These are phyloP conservation scores for Barnardius zonarius DNA, from an alignment of 2,113 vertebrate species.

Conservation along the genomic window DNA sequence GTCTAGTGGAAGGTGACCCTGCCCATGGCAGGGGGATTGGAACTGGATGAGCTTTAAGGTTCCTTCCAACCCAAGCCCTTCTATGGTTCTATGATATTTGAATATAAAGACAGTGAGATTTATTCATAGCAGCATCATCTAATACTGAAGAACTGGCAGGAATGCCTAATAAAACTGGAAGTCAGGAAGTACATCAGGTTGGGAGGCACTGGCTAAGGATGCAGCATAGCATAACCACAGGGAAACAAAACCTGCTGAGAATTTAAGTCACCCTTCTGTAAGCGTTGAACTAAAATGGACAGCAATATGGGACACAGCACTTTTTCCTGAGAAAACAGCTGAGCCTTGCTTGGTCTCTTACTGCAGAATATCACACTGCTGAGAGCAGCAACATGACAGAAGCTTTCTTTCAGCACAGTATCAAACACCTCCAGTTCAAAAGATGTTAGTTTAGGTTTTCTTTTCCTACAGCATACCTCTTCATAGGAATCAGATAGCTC, in stretches of 20 bases:
- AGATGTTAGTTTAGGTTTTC: background rate
- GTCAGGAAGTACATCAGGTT: background rate
- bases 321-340: background rate
- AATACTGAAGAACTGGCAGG: background rate
- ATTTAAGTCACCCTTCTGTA: background rate
- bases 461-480: background rate
- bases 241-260: background rate
- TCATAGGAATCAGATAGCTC: background rate
- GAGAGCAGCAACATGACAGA: rapidly evolving
- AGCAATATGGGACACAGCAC: background rate
- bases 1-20: background rate
- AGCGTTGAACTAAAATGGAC: background rate
- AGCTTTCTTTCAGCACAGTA: background rate
- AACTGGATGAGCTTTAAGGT: background rate
- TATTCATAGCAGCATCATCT: background rate
- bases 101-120: background rate
- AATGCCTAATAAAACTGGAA: background rate
- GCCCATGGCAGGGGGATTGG: background rate
- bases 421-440: background rate
- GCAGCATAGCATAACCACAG: background rate
- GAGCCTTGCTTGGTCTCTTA: background rate
- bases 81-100: background rate
- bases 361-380: background rate
- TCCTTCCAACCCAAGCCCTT: background rate
- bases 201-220: background rate